Percentiles rank a stretch among this genome's conserved stretches.
Conservation (phyloP, 2,888 invertebrate species). For the Ormia ochracea region DNA sequence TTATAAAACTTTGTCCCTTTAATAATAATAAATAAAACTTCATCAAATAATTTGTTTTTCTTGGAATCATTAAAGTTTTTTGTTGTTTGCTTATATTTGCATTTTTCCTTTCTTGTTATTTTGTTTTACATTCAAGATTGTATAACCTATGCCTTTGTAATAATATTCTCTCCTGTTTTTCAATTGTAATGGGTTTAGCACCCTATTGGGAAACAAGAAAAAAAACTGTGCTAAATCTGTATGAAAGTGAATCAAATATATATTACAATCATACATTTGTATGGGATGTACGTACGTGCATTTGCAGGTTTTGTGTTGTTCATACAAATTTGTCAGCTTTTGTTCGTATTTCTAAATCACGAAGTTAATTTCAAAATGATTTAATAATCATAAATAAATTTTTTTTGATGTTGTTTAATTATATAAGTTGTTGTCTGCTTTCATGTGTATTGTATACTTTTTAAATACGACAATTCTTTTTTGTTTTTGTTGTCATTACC, state of each 20-base stretch:
- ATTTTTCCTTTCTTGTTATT: slow-evolving; percentile 49
- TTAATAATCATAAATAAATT: slow-evolving; percentile 58
- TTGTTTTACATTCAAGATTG: slow-evolving; percentile 46
- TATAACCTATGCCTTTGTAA: slow-evolving; percentile 51
- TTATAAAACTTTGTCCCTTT: neutral
- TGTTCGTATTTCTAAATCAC: neutral
- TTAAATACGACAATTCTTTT: slow-evolving; percentile 57
- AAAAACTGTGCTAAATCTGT: neutral
- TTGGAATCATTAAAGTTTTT: slow-evolving; percentile 59
- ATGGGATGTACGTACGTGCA: too few species aligned
- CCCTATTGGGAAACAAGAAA: neutral
- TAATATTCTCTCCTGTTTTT: slow-evolving; percentile 20
- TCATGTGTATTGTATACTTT: slow-evolving; percentile 52
- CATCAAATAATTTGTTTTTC: slow-evolving; percentile 9
- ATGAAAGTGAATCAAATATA: neutral
- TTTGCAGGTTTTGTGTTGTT: neutral
- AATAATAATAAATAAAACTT: slow-evolving; percentile 2
- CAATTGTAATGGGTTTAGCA: slow-evolving; percentile 41
- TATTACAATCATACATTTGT: too few species aligned
- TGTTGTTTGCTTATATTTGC: slow-evolving; percentile 58
- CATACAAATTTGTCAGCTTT: neutral
- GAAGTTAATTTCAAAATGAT: slow-evolving; percentile 56
- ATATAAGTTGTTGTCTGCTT: slow-evolving; percentile 50
- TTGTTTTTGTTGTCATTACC: slow-evolving; percentile 58
- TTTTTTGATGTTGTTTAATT: slow-evolving; percentile 23